Conservation (phyloP, 2,888 invertebrate species). For the Xestobium rufovillosum region DNA sequence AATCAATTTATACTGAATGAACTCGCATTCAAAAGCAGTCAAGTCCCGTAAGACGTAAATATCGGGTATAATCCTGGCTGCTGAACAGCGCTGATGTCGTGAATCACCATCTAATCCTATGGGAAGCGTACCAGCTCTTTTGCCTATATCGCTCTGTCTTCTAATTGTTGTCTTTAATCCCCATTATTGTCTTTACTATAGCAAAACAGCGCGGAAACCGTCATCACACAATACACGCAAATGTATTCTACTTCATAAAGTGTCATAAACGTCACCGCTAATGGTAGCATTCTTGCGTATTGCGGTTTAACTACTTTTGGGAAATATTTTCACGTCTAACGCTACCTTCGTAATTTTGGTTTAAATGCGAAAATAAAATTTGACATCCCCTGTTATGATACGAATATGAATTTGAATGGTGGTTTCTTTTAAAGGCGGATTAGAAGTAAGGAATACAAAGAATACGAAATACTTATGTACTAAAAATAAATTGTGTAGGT, state of each 20-base stretch:
- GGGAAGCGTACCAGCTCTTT: constrained; percentile 40
- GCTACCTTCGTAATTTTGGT: too few species aligned
- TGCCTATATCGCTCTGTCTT: constrained; percentile 32
- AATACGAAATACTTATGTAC: too few species aligned
- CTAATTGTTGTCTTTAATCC: constrained; percentile 44
- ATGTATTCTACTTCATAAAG: constrained; percentile 34
- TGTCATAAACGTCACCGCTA: constrained; percentile 33
- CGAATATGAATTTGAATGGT: too few species aligned
- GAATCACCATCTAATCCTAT: constrained; percentile 44
- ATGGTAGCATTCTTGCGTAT: constrained; percentile 6
- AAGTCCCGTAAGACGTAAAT: too few species aligned
- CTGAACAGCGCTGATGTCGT: constrained; percentile 31
- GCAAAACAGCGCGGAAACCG: constrained; percentile 39
- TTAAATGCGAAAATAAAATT: too few species aligned
- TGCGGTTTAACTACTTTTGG: background rate
- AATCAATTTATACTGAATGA: too few species aligned
- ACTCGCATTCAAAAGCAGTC: too few species aligned
- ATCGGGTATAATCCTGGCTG: background rate
- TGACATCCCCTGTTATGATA: too few species aligned
- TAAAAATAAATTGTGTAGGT: too few species aligned
- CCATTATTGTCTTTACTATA: constrained; percentile 41
- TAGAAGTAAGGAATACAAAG: too few species aligned
- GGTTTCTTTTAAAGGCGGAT: too few species aligned
- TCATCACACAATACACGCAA: constrained; percentile 37
- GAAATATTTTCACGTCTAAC: too few species aligned